Conservation (phyloP, 1,140 invertebrate genomes). For the Drosophila busckii region DNA sequence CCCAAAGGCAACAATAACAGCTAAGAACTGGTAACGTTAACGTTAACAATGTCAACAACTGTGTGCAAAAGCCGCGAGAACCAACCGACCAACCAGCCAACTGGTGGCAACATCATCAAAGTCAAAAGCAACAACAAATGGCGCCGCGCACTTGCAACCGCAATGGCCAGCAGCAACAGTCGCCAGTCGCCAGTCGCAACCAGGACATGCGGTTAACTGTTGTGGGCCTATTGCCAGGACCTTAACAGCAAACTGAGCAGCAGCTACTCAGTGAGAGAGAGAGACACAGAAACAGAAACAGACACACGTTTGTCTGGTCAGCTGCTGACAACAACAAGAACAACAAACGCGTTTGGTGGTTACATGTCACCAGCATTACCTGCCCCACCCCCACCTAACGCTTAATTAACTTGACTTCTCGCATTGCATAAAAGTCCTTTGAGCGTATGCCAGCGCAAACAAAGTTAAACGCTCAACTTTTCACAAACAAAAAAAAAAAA, state of each 20-base stretch:
- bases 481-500: conserved; percentile 8
- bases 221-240: conserved; percentile 26
- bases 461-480: conserved; percentile 60
- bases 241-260: background rate
- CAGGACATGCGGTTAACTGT: conserved; percentile 27
- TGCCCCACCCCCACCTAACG: conserved; percentile 20
- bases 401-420: conserved; percentile 67
- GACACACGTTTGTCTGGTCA: conserved; percentile 56
- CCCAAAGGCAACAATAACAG: background rate
- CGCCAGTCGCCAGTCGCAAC: no score
- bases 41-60: background rate
- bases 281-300: conserved; percentile 28
- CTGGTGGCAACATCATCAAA: conserved; percentile 38
- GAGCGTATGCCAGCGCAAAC: conserved; percentile 31
- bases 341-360: conserved; percentile 47
- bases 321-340: conserved; percentile 43
- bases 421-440: conserved; percentile 52
- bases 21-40: no score
- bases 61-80: conserved; percentile 9
- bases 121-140: conserved; percentile 17
- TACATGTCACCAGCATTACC: conserved; percentile 30
- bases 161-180: conserved; percentile 33
- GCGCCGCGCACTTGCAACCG: conserved; percentile 13
- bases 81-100: no score
- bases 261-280: conserved; percentile 1